phyloP scores from a whole-genome alignment of 1,140 invertebrate species.

The Pissodes strobi region DNA sequence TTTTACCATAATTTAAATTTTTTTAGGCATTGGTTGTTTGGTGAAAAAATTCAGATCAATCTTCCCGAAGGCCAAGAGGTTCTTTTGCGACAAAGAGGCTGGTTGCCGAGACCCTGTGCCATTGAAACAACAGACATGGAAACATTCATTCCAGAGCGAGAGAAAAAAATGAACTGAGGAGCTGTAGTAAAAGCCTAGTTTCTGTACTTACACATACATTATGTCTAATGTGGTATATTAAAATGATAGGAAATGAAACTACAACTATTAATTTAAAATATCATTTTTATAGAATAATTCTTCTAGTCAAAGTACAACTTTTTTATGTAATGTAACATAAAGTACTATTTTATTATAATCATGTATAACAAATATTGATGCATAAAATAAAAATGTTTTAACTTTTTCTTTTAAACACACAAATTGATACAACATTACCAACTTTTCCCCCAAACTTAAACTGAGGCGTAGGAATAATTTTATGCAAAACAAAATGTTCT shows the following conservation, averaged over 20 bases:
- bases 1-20: not conserved
- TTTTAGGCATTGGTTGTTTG: conserved; percentile 84
- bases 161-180: not conserved
- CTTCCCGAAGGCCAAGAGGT: conserved; percentile 42
- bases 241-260: no score
- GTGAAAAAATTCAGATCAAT: conserved; percentile 65
- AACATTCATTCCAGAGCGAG: conserved; percentile 32
- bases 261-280: not conserved
- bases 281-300: no score
- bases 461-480: conserved; percentile 74
- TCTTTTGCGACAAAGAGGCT: conserved; percentile 65
- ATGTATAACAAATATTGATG: not conserved
- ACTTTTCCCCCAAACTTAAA: conserved; percentile 85
- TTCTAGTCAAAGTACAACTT: no score
- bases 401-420: conserved; percentile 70
- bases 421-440: conserved; percentile 76
- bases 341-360: no score
- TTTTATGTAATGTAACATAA: no score
- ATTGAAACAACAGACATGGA: conserved; percentile 61
- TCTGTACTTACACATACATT: no score
- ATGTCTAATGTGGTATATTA: no score
- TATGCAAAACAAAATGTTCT: conserved; percentile 64
- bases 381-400: conserved; percentile 14
- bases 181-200: no score
- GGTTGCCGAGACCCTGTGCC: conserved; percentile 81